These are phyloP conservation scores for Oryzias melastigma DNA, from an alignment of 2,113 vertebrate genomes.

Conservation along the genomic window DNA sequence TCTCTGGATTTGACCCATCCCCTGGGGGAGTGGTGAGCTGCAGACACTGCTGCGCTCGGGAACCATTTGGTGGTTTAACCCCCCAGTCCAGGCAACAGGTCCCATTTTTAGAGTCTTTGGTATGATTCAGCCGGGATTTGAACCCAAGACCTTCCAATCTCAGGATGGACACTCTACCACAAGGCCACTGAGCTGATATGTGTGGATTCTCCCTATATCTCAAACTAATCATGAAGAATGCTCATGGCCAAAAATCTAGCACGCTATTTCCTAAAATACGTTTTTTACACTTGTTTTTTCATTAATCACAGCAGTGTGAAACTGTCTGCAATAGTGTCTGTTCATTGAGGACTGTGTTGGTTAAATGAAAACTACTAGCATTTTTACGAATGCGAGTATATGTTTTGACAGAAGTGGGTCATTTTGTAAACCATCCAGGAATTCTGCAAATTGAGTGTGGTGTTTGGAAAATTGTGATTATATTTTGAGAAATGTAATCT, in stretches of 20 bases:
- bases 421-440: not conserved
- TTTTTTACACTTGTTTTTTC: not conserved
- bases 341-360: too few relatives aligned
- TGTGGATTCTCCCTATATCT: not conserved
- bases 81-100: too few relatives aligned
- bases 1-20: too few relatives aligned
- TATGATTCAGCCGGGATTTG: too few relatives aligned
- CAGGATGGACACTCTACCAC: too few relatives aligned
- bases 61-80: too few relatives aligned
- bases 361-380: not conserved
- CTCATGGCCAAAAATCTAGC: not conserved
- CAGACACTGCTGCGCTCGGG: too few relatives aligned
- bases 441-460: not conserved
- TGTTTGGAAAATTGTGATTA: too few relatives aligned
- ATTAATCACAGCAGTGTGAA: not conserved
- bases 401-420: not conserved
- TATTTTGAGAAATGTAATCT: not conserved
- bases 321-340: conserved; percentile 1
- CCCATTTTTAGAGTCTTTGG: too few relatives aligned
- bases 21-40: too few relatives aligned
- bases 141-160: too few relatives aligned
- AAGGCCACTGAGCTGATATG: not conserved
- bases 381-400: not conserved
- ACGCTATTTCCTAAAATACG: not conserved
- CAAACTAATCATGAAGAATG: not conserved